Evolutionary conservation across 2,888 invertebrate genomes (phyloP).

Genomic region (Plagodis dolabraria): DNA sequence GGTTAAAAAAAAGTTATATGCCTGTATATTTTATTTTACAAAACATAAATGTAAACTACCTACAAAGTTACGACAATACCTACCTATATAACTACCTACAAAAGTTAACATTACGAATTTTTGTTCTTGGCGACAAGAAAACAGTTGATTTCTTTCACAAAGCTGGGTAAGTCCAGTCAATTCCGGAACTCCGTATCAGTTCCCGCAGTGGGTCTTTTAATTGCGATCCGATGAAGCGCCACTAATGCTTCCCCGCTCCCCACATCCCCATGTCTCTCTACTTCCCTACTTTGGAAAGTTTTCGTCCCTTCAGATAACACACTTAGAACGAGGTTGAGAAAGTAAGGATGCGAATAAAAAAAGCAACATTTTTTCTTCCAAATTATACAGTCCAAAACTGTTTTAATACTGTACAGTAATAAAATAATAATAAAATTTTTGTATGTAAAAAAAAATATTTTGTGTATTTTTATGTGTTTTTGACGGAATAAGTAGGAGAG

Average conservation of each 20-base stretch:
- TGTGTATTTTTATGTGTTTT: too few species aligned
- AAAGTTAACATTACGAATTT: not conserved
- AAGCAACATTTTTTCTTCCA: too few species aligned
- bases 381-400: too few species aligned
- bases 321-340: constrained; percentile 23
- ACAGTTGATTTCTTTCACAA: constrained; percentile 19
- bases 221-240: constrained; percentile 80
- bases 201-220: constrained; percentile 69
- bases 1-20: too few species aligned
- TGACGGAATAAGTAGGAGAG: too few species aligned
- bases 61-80: too few species aligned
- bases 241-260: constrained; percentile 62
- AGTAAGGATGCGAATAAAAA: constrained; percentile 15
- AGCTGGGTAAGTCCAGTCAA: constrained; percentile 34
- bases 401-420: too few species aligned
- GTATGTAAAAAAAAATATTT: too few species aligned
- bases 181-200: constrained; percentile 54
- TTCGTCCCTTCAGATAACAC: constrained; percentile 39
- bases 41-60: too few species aligned
- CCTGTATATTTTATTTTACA: too few species aligned
- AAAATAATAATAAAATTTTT: too few species aligned
- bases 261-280: constrained; percentile 26
- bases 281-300: constrained; percentile 36
- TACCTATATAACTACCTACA: too few species aligned
- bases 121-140: constrained; percentile 17